Conservation (phyloP, 2,113 vertebrate species). For the Vidua macroura region DNA sequence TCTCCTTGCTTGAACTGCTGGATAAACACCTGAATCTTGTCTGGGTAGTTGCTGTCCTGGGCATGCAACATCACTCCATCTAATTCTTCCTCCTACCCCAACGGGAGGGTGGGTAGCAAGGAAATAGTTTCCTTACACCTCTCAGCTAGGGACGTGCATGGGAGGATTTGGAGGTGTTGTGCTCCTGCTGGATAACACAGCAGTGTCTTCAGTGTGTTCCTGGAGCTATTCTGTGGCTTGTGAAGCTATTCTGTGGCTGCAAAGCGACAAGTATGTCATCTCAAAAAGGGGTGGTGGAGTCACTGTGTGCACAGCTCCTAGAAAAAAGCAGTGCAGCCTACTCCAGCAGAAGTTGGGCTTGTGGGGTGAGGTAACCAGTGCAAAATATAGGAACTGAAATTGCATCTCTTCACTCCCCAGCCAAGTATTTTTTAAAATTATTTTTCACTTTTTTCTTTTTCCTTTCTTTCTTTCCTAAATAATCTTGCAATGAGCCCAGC, state of each 20-base stretch:
- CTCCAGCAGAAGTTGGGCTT: neutral
- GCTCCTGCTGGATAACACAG: neutral
- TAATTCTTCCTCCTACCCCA: neutral
- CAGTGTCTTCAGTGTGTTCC: neutral
- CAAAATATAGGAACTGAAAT: neutral
- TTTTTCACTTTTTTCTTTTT: neutral
- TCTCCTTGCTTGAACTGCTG: neutral
- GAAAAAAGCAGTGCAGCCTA: neutral
- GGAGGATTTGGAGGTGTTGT: neutral
- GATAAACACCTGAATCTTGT: neutral
- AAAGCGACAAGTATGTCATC: neutral
- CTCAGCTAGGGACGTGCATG: neutral
- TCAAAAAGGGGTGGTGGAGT: neutral
- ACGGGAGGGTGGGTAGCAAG: fast-evolving
- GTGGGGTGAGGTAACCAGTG: neutral
- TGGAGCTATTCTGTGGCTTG: neutral
- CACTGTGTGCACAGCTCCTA: neutral
- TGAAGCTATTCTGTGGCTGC: neutral
- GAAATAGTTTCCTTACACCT: neutral
- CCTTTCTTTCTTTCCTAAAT: neutral
- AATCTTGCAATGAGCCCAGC: conserved; percentile 23
- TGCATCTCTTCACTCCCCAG: fast-evolving
- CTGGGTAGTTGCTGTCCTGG: neutral
- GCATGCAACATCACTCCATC: neutral
- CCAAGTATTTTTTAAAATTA: neutral